Evolutionary conservation across 2,113 vertebrate species (phyloP).

Genomic region (Passerina amoena): DNA sequence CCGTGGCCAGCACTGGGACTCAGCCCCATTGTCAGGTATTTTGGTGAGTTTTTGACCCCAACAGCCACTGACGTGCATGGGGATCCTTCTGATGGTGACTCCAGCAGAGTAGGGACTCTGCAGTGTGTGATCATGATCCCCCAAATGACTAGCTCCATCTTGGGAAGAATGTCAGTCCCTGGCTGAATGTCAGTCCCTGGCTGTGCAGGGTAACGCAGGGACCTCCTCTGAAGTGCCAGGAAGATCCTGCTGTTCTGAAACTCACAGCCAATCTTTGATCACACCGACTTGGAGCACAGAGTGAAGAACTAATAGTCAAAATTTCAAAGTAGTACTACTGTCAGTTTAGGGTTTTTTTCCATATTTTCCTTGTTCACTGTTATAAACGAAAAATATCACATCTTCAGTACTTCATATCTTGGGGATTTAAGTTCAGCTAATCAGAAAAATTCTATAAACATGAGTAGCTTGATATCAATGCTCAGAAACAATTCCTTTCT

Average conservation of each 20-base stretch:
- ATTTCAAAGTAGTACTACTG: neutral
- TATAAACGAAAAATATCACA: neutral
- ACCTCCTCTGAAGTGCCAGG: neutral
- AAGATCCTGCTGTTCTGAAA: neutral
- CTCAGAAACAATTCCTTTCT: neutral
- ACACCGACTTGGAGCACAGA: neutral
- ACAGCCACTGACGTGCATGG: neutral
- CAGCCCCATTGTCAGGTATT: neutral
- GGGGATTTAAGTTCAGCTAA: neutral
- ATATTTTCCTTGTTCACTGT: neutral
- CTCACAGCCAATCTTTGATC: neutral
- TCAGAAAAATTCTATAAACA: neutral
- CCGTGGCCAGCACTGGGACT: neutral
- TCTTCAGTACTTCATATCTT: neutral
- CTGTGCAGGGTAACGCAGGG: neutral
- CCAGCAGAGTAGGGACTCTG: neutral
- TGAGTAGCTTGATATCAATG: neutral
- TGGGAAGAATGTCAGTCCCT: neutral
- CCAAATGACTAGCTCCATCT: neutral
- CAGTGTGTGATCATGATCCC: rapidly evolving
- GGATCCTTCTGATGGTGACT: neutral
- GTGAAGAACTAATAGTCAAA: neutral
- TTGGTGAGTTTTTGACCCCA: neutral
- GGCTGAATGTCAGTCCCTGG: neutral
- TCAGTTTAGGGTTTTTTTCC: neutral